These are phyloP conservation scores for Gracilinanus agilis DNA, from an alignment of 2,113 vertebrate species.

Conservation along the genomic window DNA sequence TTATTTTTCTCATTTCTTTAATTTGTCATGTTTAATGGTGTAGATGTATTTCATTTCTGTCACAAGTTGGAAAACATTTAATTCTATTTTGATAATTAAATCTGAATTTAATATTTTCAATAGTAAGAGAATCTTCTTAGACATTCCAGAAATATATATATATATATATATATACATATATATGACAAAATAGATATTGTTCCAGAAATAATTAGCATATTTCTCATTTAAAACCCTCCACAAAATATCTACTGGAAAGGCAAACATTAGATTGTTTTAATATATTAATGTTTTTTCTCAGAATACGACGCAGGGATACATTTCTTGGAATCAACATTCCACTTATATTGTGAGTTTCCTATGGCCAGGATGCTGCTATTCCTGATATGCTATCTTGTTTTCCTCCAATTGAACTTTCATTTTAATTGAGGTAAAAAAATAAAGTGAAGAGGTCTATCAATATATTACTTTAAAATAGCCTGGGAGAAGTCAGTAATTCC, in stretches of 20 bases:
- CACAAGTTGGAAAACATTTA: not conserved
- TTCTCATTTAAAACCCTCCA: not conserved
- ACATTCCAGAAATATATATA: not conserved
- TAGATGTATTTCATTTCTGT: not conserved
- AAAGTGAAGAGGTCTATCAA: not conserved
- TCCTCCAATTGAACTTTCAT: conserved; percentile 28
- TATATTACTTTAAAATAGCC: not conserved
- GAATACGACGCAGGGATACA: not conserved
- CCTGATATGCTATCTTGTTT: not conserved
- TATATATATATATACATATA: no score
- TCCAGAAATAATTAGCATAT: not conserved
- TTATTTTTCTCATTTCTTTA: not conserved
- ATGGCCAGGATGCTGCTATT: not conserved
- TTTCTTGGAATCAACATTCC: not conserved
- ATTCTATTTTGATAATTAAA: not conserved
- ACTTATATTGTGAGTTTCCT: not conserved
- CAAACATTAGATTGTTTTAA: not conserved
- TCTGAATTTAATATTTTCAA: not conserved
- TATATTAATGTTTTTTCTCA: not conserved
- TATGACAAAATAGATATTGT: not conserved
- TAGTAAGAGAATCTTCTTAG: not conserved
- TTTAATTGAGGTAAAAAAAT: not conserved
- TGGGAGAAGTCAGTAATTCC: conserved; percentile 22
- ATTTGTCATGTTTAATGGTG: not conserved
- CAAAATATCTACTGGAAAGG: not conserved